phyloP scores from a whole-genome alignment of 2,888 invertebrate genomes.

The Troides helena region DNA sequence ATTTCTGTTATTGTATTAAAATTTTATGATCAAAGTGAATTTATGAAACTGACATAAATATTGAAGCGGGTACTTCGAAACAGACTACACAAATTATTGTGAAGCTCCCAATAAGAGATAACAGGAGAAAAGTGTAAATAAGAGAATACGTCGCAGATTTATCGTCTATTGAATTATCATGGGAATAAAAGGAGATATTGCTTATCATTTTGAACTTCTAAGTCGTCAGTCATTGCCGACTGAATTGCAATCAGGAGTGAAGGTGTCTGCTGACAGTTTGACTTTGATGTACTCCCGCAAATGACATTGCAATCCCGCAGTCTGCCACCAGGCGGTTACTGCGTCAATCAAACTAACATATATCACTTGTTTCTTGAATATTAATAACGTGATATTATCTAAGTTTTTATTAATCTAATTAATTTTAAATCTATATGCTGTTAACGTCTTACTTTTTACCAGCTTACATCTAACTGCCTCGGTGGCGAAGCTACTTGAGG shows the following conservation, averaged over 20 bases:
- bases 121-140: background rate
- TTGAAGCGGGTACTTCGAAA: background rate
- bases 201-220: background rate
- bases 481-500: no score
- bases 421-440: no score
- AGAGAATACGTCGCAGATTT: constrained; percentile 5
- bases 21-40: background rate
- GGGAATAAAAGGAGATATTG: constrained; percentile 7
- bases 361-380: background rate
- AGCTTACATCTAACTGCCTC: no score
- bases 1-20: background rate
- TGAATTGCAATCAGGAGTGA: constrained; percentile 15
- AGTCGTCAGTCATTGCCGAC: constrained; percentile 19
- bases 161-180: constrained; percentile 2
- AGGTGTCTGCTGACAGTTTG: constrained; percentile 23
- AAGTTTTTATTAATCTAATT: background rate
- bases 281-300: constrained; percentile 27
- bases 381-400: background rate
- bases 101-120: background rate
- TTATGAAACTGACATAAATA: no score
- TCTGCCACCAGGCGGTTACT: constrained; percentile 23
- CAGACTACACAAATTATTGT: background rate
- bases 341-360: constrained; percentile 8
- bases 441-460: no score
- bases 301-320: constrained; percentile 26